Evolutionary conservation across 2,888 invertebrate genomes (phyloP).

Genomic region (Aelia acuminata): DNA sequence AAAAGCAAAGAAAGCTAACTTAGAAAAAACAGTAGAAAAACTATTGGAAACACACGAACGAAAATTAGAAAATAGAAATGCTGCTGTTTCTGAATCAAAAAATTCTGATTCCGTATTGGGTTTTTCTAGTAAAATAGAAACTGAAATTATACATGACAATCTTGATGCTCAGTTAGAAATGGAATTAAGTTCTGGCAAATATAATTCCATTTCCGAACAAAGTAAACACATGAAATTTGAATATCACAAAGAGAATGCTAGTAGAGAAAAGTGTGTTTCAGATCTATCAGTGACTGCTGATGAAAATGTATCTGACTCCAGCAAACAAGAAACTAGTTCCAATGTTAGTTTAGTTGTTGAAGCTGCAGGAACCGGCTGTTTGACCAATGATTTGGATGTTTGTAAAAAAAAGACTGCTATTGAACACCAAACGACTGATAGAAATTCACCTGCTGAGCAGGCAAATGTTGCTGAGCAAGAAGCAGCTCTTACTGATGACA

Average conservation of each 20-base stretch:
- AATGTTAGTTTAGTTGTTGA: background rate
- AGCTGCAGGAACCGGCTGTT: background rate
- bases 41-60: no score
- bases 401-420: background rate
- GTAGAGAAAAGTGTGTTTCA: background rate
- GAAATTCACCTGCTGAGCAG: background rate
- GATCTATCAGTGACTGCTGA: background rate
- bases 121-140: background rate
- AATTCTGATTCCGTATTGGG: background rate
- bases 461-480: background rate
- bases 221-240: background rate
- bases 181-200: background rate
- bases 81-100: background rate
- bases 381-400: background rate
- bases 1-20: background rate
- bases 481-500: background rate
- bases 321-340: background rate
- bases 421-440: background rate
- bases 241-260: background rate
- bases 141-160: slow-evolving; percentile 27
- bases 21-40: background rate
- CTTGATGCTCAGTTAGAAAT: slow-evolving; percentile 14
- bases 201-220: background rate
- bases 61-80: background rate
- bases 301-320: background rate